A percentile compares a stretch with the other conserved stretches of the same genome.
Evolutionary conservation across 2,113 vertebrate genomes (phyloP).

Genomic region (Leptobrachium ailaonicum): DNA sequence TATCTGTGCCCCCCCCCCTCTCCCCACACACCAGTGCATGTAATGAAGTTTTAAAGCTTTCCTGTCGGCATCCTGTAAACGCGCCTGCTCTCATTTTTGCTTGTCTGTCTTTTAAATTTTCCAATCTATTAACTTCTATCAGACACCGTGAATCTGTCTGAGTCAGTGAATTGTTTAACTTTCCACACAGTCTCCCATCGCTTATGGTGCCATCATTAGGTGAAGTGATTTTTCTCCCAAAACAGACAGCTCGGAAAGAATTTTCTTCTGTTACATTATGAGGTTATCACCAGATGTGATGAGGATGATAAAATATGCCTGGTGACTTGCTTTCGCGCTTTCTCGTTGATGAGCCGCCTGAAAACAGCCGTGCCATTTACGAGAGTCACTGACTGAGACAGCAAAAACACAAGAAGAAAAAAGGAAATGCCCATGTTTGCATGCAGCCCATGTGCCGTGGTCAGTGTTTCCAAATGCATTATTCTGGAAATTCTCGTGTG

Average conservation of each 20-base stretch:
- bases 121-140: slow-evolving; percentile 48
- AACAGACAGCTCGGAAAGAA: slow-evolving; percentile 6
- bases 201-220: slow-evolving; percentile 33
- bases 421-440: slow-evolving; percentile 11
- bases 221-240: slow-evolving; percentile 10
- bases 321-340: not conserved
- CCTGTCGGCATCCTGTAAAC: not conserved
- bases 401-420: not conserved
- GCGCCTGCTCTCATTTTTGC: slow-evolving; percentile 26
- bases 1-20: too few species aligned
- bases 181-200: slow-evolving; percentile 16
- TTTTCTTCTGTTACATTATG: slow-evolving; percentile 25
- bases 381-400: not conserved
- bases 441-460: not conserved
- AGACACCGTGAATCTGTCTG: slow-evolving; percentile 22
- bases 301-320: not conserved
- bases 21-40: not conserved
- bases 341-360: slow-evolving; percentile 5
- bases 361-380: not conserved
- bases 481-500: slow-evolving; percentile 12
- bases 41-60: slow-evolving; percentile 26
- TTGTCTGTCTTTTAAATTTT: slow-evolving; percentile 47
- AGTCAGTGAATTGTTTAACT: slow-evolving; percentile 46
- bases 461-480: slow-evolving; percentile 14
- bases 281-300: slow-evolving; percentile 17